These are phyloP conservation scores for Pyrocephalus nanus DNA, from an alignment of 2,797 vertebrate species.

Conservation along the genomic window DNA sequence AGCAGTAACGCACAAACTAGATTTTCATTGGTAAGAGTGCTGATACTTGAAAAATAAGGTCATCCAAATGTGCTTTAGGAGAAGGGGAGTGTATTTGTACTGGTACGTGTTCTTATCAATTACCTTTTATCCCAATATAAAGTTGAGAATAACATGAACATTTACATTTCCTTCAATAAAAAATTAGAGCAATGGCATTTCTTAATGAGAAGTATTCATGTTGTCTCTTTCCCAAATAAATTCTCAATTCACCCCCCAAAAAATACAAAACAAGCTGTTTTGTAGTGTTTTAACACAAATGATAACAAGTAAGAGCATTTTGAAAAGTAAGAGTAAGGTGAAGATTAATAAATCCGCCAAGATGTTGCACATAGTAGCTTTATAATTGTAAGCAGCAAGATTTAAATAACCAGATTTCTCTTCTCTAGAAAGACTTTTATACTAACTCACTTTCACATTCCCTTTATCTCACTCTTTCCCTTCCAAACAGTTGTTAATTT, in stretches of 20 bases:
- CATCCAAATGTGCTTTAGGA: not conserved
- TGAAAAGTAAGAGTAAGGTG: not conserved
- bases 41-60: not conserved
- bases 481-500: conserved; percentile 11
- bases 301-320: not conserved
- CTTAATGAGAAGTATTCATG: not conserved
- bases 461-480: not conserved
- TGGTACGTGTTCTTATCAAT: not conserved
- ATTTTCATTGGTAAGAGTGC: not conserved
- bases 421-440: not conserved
- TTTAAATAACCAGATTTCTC: not conserved
- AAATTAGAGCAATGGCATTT: not conserved
- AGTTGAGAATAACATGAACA: not conserved
- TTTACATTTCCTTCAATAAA: not conserved
- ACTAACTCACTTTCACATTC: not conserved
- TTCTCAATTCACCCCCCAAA: not conserved
- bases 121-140: not conserved
- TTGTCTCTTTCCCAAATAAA: not conserved
- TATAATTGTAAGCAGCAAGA: not conserved
- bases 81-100: not conserved
- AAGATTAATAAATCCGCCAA: not conserved
- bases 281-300: not conserved
- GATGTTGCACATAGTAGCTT: not conserved
- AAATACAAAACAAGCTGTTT: not conserved
- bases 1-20: not conserved